Percentiles rank a stretch among this genome's conserved stretches.
phyloP scores from a whole-genome alignment of 2,113 vertebrate species.

The Chrysochloris asiatica region DNA sequence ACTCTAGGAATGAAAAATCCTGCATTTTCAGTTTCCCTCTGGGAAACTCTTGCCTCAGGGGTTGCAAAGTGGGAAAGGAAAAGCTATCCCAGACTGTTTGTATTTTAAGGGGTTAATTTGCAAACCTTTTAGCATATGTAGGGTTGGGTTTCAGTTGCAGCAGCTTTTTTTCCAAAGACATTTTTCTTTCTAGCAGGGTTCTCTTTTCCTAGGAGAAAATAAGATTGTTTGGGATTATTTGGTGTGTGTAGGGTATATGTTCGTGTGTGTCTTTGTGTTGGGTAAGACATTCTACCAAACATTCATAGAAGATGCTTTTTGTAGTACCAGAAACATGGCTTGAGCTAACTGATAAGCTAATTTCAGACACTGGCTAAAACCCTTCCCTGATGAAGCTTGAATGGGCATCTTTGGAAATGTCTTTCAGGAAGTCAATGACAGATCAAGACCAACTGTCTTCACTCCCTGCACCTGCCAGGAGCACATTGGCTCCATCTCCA shows the following conservation, averaged over 20 bases:
- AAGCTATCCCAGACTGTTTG: not conserved
- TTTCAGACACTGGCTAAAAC: not conserved
- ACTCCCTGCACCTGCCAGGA: no score
- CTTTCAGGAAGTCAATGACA: not conserved
- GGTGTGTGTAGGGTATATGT: not conserved
- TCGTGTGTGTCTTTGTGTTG: not conserved
- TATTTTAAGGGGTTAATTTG: not conserved
- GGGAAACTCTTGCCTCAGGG: not conserved
- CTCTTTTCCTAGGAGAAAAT: constrained; percentile 82
- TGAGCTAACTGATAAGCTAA: constrained; percentile 15
- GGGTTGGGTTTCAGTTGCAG: constrained; percentile 69
- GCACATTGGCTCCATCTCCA: no score
- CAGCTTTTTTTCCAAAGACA: constrained; percentile 78
- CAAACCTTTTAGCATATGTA: constrained; percentile 74
- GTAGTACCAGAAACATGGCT: not conserved
- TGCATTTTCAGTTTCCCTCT: not conserved
- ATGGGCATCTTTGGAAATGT: not conserved
- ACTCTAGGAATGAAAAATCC: no score
- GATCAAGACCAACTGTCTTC: not conserved
- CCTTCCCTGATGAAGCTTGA: not conserved
- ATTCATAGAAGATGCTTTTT: constrained; percentile 20
- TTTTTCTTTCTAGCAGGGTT: constrained; percentile 80
- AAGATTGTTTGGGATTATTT: constrained; percentile 18
- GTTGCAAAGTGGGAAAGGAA: accelerated
- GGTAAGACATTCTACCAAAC: constrained; percentile 5